Percentiles rank a stretch among this genome's conserved stretches.
These are phyloP conservation scores for Malurus splendens DNA, from an alignment of 2,797 vertebrate genomes.

Conservation along the genomic window DNA sequence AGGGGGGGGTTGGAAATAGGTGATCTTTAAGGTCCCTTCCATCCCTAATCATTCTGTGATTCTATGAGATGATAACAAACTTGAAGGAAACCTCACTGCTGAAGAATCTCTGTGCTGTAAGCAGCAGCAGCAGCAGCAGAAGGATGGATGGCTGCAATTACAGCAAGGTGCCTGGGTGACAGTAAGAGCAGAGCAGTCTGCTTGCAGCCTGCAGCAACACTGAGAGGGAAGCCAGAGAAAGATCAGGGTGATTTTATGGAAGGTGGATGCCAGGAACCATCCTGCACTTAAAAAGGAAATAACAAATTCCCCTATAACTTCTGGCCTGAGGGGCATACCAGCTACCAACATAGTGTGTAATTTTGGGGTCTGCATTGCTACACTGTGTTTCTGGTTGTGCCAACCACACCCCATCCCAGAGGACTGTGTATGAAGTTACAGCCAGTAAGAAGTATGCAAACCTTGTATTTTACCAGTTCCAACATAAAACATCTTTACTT, in stretches of 20 bases:
- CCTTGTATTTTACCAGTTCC: background rate
- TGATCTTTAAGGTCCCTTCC: background rate
- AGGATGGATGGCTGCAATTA: background rate
- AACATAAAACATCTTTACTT: background rate
- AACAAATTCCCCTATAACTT: background rate
- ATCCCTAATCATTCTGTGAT: background rate
- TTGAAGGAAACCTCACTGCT: background rate
- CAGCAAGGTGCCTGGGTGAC: background rate
- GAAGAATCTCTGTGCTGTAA: background rate
- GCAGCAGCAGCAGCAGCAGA: background rate
- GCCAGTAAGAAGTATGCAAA: fast-evolving
- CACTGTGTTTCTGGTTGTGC: background rate
- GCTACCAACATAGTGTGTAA: background rate
- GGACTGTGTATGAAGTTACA: fast-evolving
- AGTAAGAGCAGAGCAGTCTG: background rate
- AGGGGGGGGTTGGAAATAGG: background rate
- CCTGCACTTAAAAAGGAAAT: background rate
- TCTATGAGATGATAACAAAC: background rate
- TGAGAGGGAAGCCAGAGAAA: background rate
- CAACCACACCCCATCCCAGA: fast-evolving
- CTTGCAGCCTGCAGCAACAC: background rate
- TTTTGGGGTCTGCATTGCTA: background rate
- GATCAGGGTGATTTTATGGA: background rate
- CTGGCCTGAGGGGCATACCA: background rate
- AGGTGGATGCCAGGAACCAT: background rate